These are phyloP conservation scores for Lanistes nyassanus DNA, from an alignment of 1,140 invertebrate genomes.

Conservation along the genomic window DNA sequence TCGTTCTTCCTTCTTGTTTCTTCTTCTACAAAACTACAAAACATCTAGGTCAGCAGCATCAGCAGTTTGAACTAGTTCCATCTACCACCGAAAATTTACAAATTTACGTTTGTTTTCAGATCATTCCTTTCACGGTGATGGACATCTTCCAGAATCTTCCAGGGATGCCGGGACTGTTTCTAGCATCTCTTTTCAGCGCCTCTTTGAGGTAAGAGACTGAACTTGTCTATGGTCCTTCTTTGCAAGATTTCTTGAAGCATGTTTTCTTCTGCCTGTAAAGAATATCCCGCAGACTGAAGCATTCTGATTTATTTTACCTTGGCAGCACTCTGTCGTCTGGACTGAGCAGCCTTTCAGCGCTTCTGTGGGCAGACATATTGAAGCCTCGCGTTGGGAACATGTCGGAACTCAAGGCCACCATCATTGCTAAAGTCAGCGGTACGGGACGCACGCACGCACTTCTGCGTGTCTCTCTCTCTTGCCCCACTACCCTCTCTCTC, in stretches of 20 bases:
- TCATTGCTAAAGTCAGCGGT: constrained; percentile 58
- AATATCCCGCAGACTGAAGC: neutral
- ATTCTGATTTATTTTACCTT: constrained; percentile 12
- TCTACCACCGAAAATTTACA: neutral
- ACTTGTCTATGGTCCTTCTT: too few species aligned
- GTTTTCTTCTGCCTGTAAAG: neutral
- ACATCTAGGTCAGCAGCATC: neutral
- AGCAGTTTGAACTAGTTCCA: neutral
- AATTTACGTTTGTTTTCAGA: constrained; percentile 53
- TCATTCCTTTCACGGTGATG: constrained; percentile 58
- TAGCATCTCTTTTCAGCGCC: constrained; percentile 65
- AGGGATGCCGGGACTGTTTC: constrained; percentile 65
- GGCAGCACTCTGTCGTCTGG: constrained; percentile 73
- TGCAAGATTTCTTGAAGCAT: too few species aligned
- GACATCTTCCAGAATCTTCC: constrained; percentile 54
- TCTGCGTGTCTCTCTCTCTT: too few species aligned
- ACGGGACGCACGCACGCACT: too few species aligned
- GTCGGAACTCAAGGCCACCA: constrained; percentile 53
- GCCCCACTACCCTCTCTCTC: too few species aligned
- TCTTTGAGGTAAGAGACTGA: constrained; percentile 55
- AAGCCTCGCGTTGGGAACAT: constrained; percentile 50
- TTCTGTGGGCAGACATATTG: constrained; percentile 87
- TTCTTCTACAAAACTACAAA: neutral
- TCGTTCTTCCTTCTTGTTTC: neutral
- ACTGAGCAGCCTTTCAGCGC: constrained; percentile 86